A percentile compares a stretch with the other conserved stretches of the same genome.
phyloP scores from a whole-genome alignment of 37 sponge, comb jelly and placozoan genomes.

The Diacarnus erythraeanus region DNA sequence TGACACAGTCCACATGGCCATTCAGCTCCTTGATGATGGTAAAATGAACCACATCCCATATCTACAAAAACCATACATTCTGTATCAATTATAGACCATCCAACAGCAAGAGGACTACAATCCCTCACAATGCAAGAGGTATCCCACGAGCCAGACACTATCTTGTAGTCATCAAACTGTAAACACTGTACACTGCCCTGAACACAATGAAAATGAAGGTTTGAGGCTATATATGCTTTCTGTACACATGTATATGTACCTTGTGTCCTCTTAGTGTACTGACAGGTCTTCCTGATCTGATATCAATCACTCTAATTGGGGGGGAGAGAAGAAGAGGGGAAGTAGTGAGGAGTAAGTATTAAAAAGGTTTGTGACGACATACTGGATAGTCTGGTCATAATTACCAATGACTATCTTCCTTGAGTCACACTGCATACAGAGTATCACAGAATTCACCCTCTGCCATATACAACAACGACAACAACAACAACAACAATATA shows the following conservation, averaged over 20 bases:
- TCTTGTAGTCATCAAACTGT: slow-evolving; percentile 73
- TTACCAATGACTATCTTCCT: slow-evolving; percentile 74
- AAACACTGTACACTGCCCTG: slow-evolving; percentile 87
- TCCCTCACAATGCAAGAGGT: slow-evolving; percentile 65
- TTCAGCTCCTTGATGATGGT: slow-evolving; percentile 23
- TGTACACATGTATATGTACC: slow-evolving; percentile 10
- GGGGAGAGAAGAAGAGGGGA: neutral
- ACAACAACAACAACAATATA: no score
- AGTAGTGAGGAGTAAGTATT: neutral
- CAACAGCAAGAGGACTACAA: no score
- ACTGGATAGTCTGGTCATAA: slow-evolving; percentile 54
- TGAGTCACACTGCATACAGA: slow-evolving; percentile 72
- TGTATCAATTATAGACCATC: neutral
- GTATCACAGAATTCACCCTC: slow-evolving; percentile 37
- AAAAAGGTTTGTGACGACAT: neutral
- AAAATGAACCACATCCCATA: slow-evolving; percentile 77
- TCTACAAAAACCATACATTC: slow-evolving; percentile 19
- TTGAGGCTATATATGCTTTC: no score
- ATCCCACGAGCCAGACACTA: slow-evolving; percentile 88
- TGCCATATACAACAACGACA: no score
- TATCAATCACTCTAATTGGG: slow-evolving; percentile 55
- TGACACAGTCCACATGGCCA: slow-evolving; percentile 76
- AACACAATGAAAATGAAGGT: neutral
- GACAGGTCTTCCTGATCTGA: slow-evolving; percentile 63
- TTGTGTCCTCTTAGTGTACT: slow-evolving; percentile 58